Conservation (phyloP, 2,113 vertebrate species). For the Pachypanchax playfairii region DNA sequence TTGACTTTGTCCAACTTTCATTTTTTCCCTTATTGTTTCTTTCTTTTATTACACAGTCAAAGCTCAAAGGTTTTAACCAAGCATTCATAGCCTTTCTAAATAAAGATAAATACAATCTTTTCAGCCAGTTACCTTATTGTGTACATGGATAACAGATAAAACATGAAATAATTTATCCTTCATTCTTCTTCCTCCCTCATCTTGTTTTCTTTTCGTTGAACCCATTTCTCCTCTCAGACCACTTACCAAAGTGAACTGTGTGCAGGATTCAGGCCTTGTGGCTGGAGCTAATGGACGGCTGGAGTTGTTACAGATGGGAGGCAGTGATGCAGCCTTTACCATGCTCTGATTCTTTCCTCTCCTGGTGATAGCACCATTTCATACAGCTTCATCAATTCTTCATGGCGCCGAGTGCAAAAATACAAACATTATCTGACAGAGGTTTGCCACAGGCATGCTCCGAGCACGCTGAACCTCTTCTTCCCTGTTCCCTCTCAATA, state of each 20-base stretch:
- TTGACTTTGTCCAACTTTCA: background rate
- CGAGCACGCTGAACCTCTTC: conserved; percentile 52
- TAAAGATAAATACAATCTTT: too few relatives aligned
- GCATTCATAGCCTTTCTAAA: too few relatives aligned
- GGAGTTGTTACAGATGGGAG: conserved; percentile 45
- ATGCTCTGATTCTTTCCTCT: conserved; percentile 68
- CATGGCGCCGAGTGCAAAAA: conserved; percentile 66
- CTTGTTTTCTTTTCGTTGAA: conserved; percentile 9
- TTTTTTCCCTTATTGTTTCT: background rate
- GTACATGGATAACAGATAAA: too few relatives aligned
- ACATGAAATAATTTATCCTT: too few relatives aligned
- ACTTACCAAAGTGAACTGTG: conserved; percentile 22
- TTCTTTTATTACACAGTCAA: too few relatives aligned
- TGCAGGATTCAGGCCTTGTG: conserved; percentile 39
- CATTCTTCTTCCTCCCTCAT: background rate
- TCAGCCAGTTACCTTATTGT: too few relatives aligned
- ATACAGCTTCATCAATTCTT: conserved; percentile 75
- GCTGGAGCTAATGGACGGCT: conserved; percentile 67
- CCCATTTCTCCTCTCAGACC: background rate
- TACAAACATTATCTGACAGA: conserved; percentile 76
- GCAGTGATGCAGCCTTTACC: conserved; percentile 51
- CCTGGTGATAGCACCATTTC: conserved; percentile 48
- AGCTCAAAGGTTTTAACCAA: too few relatives aligned
- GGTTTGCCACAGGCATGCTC: conserved; percentile 74
- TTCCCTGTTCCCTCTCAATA: conserved; percentile 44